phyloP scores from a whole-genome alignment of 1,140 invertebrate species.

The Andricus grossulariae region DNA sequence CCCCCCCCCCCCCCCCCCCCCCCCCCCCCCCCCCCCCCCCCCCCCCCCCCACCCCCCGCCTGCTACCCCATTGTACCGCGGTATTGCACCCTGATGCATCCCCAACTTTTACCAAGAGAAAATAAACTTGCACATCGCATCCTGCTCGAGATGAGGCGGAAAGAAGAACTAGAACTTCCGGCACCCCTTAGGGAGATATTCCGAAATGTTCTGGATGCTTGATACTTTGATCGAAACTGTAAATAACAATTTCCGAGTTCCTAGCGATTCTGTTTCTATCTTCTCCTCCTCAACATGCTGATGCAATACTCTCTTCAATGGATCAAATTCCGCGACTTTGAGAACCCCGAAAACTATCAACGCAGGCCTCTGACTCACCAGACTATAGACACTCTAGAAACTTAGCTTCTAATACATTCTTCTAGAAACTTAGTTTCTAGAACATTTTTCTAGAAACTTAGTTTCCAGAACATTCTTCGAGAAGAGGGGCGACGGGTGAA shows the following conservation, averaged over 20 bases:
- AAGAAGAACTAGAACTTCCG: not conserved
- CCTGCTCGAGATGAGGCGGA: not conserved
- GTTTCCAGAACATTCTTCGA: too few relatives aligned
- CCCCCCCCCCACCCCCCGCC: not conserved
- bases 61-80: slow-evolving; percentile 11
- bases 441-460: too few relatives aligned
- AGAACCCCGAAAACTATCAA: too few relatives aligned
- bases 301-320: not conserved
- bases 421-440: too few relatives aligned
- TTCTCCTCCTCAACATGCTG: not conserved
- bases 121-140: not conserved
- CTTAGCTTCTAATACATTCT: too few relatives aligned
- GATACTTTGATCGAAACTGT: slow-evolving; percentile 13
- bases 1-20: too few relatives aligned
- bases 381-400: too few relatives aligned
- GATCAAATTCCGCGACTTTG: too few relatives aligned
- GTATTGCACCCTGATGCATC: slow-evolving; percentile 4
- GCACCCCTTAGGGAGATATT: not conserved
- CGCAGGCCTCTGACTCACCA: too few relatives aligned
- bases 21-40: too few relatives aligned
- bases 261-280: not conserved
- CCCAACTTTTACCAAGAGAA: not conserved
- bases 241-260: slow-evolving; percentile 12
- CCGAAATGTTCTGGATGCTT: not conserved
- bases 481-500: too few relatives aligned